Conservation (phyloP, 2,797 vertebrate species). For the Hemibagrus guttatus region DNA sequence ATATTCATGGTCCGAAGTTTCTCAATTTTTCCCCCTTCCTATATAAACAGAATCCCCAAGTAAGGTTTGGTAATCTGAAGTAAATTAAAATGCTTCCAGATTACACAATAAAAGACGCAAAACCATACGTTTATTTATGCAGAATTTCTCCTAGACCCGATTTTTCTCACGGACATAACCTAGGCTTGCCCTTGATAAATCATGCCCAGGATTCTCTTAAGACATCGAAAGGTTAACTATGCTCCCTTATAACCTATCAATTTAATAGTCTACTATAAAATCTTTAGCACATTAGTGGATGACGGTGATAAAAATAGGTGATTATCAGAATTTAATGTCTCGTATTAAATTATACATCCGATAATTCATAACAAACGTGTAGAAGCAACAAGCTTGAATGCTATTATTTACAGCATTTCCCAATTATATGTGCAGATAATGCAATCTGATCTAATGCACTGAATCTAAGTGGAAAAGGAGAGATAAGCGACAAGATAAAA, state of each 20-base stretch:
- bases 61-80: neutral
- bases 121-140: neutral
- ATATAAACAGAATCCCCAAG: too few relatives aligned
- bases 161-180: conserved; percentile 31
- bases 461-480: neutral
- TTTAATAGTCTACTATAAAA: conserved; percentile 32
- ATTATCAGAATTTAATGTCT: conserved; percentile 52
- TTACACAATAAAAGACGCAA: neutral
- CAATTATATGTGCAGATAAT: neutral
- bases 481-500: neutral
- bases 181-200: conserved; percentile 36
- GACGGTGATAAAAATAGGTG: conserved; percentile 29
- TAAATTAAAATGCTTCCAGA: neutral
- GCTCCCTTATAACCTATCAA: conserved; percentile 52
- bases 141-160: neutral
- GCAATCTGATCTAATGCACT: neutral
- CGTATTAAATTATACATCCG: neutral
- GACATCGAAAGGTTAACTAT: conserved; percentile 54
- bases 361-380: neutral
- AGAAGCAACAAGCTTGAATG: neutral
- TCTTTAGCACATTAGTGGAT: conserved; percentile 53
- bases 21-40: neutral
- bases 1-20: neutral
- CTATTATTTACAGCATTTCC: neutral
- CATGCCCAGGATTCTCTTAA: conserved; percentile 39